phyloP scores from a whole-genome alignment of 2,888 invertebrate genomes.

The Auanema sp. region DNA sequence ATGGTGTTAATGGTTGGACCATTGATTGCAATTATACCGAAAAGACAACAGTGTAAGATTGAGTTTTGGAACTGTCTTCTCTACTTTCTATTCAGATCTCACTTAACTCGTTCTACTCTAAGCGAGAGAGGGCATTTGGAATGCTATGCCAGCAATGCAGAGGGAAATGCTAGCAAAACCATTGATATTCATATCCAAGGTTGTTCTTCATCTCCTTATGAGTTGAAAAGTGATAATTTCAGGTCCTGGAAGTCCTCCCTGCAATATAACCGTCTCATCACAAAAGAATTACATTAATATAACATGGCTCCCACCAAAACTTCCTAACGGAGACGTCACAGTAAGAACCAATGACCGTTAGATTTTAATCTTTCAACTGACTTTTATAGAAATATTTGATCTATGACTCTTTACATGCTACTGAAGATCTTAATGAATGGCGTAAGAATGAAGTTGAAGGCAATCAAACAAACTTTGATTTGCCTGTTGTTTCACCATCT shows the following conservation, averaged over 20 bases:
- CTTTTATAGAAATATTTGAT: constrained; percentile 36
- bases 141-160: constrained; percentile 26
- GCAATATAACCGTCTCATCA: constrained; percentile 19
- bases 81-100: constrained; percentile 24
- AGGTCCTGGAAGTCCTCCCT: constrained; percentile 21
- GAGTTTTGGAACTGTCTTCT: background rate
- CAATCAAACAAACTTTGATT: constrained; percentile 18
- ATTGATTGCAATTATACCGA: constrained; percentile 16
- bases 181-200: constrained; percentile 2
- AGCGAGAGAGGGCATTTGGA: constrained; percentile 29
- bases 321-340: constrained; percentile 43
- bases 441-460: constrained; percentile 30
- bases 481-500: constrained; percentile 20
- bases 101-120: constrained; percentile 14
- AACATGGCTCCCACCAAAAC: constrained; percentile 32
- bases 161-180: constrained; percentile 25
- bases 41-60: constrained; percentile 4
- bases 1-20: constrained; percentile 29
- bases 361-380: no score
- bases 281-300: constrained; percentile 40
- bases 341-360: no score
- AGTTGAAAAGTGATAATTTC: background rate
- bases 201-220: background rate
- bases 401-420: constrained; percentile 30
- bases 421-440: constrained; percentile 38